phyloP scores from a whole-genome alignment of 2,797 vertebrate species.

The Esox lucius region DNA sequence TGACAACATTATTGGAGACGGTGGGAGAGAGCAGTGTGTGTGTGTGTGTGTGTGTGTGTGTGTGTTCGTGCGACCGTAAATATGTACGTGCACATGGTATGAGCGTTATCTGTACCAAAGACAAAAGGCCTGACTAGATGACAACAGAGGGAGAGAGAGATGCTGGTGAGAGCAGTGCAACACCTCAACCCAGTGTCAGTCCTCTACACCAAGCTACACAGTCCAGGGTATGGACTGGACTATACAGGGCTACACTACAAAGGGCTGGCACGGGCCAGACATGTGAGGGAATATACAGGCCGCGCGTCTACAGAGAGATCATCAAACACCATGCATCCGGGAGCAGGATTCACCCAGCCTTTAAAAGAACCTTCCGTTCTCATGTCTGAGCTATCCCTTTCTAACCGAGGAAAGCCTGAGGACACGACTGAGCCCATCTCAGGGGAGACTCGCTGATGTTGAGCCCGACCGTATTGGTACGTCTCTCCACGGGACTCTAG shows the following conservation, averaged over 20 bases:
- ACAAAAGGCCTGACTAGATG: constrained; percentile 51
- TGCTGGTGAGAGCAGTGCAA: constrained; percentile 7
- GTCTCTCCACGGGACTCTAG: background rate
- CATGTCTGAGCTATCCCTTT: background rate
- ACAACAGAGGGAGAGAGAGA: constrained; percentile 14
- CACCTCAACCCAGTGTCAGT: constrained; percentile 14
- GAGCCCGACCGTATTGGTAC: background rate
- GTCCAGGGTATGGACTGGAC: no score
- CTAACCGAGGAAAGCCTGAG: background rate
- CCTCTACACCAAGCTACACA: background rate
- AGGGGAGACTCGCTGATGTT: background rate
- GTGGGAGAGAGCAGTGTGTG: background rate
- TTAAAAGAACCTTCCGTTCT: background rate
- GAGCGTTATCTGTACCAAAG: constrained; percentile 32
- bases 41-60: background rate
- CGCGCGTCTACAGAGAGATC: background rate
- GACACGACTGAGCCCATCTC: background rate
- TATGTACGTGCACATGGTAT: constrained; percentile 28
- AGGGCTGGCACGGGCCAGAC: background rate
- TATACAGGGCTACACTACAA: constrained; percentile 10
- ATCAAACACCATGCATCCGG: background rate
- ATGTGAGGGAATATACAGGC: constrained; percentile 8
- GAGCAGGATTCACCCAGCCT: background rate
- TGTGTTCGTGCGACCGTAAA: constrained; percentile 18
- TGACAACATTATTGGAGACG: no score